Conservation (phyloP, 2,888 invertebrate species). For the Incurvaria masculella region DNA sequence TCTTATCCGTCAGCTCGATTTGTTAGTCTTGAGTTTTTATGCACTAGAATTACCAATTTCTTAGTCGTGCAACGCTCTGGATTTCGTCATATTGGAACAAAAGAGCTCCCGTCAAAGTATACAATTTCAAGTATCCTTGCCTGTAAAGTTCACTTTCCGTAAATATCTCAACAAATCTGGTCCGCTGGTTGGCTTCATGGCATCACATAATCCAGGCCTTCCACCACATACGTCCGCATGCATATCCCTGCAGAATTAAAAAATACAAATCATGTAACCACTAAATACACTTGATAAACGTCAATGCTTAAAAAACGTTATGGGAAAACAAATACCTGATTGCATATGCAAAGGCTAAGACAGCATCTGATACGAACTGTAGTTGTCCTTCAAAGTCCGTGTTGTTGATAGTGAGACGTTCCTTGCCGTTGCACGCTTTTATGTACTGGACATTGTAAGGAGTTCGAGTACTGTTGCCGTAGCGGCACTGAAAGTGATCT, state of each 20-base stretch:
- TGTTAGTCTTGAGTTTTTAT: too few species aligned
- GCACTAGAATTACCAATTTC: too few species aligned
- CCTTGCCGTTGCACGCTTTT: conserved; percentile 71
- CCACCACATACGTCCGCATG: conserved; percentile 76
- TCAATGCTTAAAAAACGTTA: too few species aligned
- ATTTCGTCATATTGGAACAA: too few species aligned
- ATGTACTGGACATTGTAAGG: conserved; percentile 75
- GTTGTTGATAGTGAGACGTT: conserved; percentile 69
- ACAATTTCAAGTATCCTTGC: conserved; percentile 16
- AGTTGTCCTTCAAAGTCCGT: conserved; percentile 89
- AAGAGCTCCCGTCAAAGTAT: too few species aligned
- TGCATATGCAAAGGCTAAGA: conserved; percentile 90
- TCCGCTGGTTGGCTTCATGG: conserved; percentile 90
- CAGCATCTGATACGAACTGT: conserved; percentile 94
- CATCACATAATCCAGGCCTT: conserved; percentile 73
- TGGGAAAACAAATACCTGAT: too few species aligned
- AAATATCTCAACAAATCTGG: conserved; percentile 79
- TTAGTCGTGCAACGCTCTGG: too few species aligned
- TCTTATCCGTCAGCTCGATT: too few species aligned
- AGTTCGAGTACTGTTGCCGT: conserved; percentile 74
- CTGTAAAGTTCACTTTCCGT: conserved; percentile 73
- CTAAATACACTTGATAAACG: too few species aligned
- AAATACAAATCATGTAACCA: too few species aligned
- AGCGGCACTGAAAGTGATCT: conserved; percentile 85
- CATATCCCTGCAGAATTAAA: conserved; percentile 65